Percentiles rank a stretch among this genome's conserved stretches.
phyloP scores from a whole-genome alignment of 2,113 vertebrate genomes.

The Seriola quinqueradiata region DNA sequence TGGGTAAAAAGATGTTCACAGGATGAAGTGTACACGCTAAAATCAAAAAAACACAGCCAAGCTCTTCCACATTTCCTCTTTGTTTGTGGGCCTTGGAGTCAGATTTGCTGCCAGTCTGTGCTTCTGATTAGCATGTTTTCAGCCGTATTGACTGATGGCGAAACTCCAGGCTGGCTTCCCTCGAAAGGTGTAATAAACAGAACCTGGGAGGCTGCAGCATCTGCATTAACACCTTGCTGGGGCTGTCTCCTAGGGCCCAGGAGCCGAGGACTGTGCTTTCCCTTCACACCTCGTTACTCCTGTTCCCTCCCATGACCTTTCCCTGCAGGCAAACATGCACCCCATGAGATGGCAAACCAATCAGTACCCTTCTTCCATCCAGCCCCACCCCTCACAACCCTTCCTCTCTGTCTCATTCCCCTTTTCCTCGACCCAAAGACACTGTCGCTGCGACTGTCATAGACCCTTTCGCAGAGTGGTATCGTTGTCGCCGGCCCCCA shows the following conservation, averaged over 20 bases:
- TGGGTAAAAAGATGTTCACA: constrained; percentile 28
- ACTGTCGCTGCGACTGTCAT: constrained; percentile 49
- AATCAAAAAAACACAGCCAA: constrained; percentile 13
- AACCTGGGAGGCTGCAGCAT: constrained; percentile 67
- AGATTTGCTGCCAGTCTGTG: constrained; percentile 44
- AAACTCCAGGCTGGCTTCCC: constrained; percentile 55
- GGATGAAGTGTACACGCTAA: constrained; percentile 4
- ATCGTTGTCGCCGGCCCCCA: constrained; percentile 47
- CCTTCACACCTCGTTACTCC: constrained; percentile 82
- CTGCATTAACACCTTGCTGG: constrained; percentile 77
- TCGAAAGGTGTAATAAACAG: constrained; percentile 66
- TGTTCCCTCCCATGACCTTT: constrained; percentile 75
- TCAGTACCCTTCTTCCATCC: constrained; percentile 53
- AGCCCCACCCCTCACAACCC: constrained; percentile 40
- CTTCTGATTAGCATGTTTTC: constrained; percentile 67
- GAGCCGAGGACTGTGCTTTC: constrained; percentile 73
- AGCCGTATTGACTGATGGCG: constrained; percentile 54
- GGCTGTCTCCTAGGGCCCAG: constrained; percentile 62
- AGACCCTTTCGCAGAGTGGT: constrained; percentile 53
- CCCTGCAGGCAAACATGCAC: constrained; percentile 71
- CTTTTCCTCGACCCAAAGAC: constrained; percentile 36
- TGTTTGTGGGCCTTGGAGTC: constrained; percentile 26
- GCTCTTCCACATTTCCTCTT: constrained; percentile 27
- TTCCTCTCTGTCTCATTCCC: constrained; percentile 40
- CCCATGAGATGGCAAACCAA: constrained; percentile 69